Percentiles rank a stretch among this genome's conserved stretches.
Evolutionary conservation across 2,113 vertebrate genomes (phyloP).

Genomic region (Lates calcarifer): DNA sequence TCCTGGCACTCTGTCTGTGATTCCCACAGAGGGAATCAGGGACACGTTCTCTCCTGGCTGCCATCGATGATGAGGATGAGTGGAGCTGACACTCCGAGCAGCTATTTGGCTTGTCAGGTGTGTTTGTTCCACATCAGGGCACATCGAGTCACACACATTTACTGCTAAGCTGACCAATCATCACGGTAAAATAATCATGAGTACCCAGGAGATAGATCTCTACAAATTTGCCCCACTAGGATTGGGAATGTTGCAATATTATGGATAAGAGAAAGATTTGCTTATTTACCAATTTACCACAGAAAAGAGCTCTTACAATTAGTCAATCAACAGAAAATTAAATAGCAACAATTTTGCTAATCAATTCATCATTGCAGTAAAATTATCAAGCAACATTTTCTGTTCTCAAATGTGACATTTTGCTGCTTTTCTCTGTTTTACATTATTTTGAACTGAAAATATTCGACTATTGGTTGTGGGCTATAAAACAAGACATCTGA

Average conservation of each 20-base stretch:
- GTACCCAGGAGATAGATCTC: not conserved
- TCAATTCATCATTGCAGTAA: not conserved
- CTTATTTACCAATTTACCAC: not conserved
- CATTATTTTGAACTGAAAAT: not conserved
- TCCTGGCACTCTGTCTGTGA: slow-evolving; percentile 28
- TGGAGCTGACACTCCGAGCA: slow-evolving; percentile 57
- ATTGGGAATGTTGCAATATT: not conserved
- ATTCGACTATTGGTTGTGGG: not conserved
- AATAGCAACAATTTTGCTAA: not conserved
- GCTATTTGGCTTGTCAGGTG: slow-evolving; percentile 64
- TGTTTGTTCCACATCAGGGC: slow-evolving; percentile 45
- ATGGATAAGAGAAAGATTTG: not conserved
- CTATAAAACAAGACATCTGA: not conserved
- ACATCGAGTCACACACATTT: slow-evolving; percentile 39
- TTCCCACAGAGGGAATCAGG: slow-evolving; percentile 39
- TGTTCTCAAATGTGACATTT: too few species aligned
- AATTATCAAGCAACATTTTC: not conserved
- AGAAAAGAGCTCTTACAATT: not conserved
- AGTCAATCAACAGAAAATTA: not conserved
- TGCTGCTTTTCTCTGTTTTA: not conserved
- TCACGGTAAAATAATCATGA: slow-evolving; percentile 19
- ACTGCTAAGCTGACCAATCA: slow-evolving; percentile 28
- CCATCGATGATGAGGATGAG: slow-evolving; percentile 64
- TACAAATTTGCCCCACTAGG: not conserved
- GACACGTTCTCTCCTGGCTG: slow-evolving; percentile 39